Base-by-base conservation (phyloP, 2,113 vertebrate species). In the Anthoscopus minutus region DNA sequence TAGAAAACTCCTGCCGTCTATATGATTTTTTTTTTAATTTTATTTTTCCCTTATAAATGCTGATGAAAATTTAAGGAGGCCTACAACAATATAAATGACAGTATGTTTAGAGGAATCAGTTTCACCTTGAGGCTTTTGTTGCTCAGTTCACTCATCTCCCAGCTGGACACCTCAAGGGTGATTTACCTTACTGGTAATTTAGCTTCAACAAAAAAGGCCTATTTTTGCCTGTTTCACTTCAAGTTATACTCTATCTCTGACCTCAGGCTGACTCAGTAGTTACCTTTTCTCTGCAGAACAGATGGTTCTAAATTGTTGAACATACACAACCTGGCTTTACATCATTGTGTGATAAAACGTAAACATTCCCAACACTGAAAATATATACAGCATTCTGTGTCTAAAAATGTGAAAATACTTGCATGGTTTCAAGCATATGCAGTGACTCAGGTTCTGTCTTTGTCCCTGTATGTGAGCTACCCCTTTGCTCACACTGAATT, bases 41-140 rank as follows among this genome's bases (percentile, higher is more conserved):
- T 25, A 5, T 18, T 42, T 54, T 38, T 27, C 15, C 8, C 6
- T 81, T 21, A 4, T 37, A 72, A 18, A 45, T 50, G 5, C 8
- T 56, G 31, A 40, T 44, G 13, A 60, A 87, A 81, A 51, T 37
- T 73, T 71, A 66, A 74, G 73, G 51, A 60, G 50, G 9, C 3
- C 28, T 87, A 7, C 19, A 89, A 31, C 24, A 56, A 35, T 35
- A 76, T 11, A 79, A 93, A 76, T 27, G 57, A 14, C 53, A 79
- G 17, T 28, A 60, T 65, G 35, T 56, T 31, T 37, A 48, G 45
- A 79, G 30, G 48, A 81, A 93, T 17, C 2, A 40, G 17, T 91
- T 93, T 95, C 70, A 94, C 92, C 89, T 93, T 94, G 89, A 89
- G 64, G 28, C 31, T 86, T 92, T 85, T 89, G 50, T 81, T 81